Conservation (phyloP, 2,888 invertebrate genomes). For the Lepidonotus clava region DNA sequence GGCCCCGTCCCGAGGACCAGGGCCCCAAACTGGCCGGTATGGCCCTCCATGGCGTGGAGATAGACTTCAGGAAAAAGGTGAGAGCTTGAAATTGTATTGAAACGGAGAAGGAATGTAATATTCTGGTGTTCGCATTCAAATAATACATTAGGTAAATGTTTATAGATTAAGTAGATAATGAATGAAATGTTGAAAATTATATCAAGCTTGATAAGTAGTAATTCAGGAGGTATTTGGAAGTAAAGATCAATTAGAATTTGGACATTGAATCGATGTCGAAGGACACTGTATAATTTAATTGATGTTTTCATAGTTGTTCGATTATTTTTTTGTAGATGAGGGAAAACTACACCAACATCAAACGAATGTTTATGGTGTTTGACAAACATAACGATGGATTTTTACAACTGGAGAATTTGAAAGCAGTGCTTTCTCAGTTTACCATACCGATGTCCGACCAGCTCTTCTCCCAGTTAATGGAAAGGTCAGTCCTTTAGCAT, state of each 20-base stretch:
- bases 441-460: constrained; percentile 78
- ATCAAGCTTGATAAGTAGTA: too few species aligned
- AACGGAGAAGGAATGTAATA: too few species aligned
- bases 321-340: constrained; percentile 76
- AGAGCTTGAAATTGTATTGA: too few species aligned
- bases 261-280: too few species aligned
- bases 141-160: too few species aligned
- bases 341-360: constrained; percentile 73
- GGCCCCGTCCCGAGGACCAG: background rate
- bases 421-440: constrained; percentile 75
- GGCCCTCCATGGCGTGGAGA: constrained; percentile 75
- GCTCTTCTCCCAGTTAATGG: constrained; percentile 77
- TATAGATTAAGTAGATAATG: too few species aligned
- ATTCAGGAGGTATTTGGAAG: too few species aligned
- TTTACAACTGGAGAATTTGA: constrained; percentile 74
- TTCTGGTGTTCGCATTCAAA: too few species aligned
- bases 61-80: constrained; percentile 76
- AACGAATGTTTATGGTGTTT: constrained; percentile 77
- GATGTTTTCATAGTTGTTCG: too few species aligned
- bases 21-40: constrained; percentile 60
- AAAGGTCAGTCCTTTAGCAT: constrained; percentile 70
- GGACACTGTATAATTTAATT: too few species aligned
- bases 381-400: constrained; percentile 76
- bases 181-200: too few species aligned
- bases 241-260: too few species aligned